These are phyloP conservation scores for Holacanthus passer DNA, from an alignment of 2,113 vertebrate species.

Conservation along the genomic window DNA sequence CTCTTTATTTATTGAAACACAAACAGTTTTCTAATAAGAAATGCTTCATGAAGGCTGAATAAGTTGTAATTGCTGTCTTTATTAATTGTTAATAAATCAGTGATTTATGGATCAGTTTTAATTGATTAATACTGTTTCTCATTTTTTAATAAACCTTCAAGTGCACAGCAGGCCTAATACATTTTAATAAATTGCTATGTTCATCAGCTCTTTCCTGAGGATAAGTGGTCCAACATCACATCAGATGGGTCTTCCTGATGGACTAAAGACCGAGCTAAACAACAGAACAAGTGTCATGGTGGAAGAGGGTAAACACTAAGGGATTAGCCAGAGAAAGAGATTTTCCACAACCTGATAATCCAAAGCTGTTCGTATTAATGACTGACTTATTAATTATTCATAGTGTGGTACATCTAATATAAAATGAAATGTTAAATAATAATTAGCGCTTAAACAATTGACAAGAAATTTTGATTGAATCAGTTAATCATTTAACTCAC, in stretches of 20 bases:
- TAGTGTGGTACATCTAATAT: not conserved
- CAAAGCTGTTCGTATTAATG: not conserved
- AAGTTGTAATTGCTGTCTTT: not conserved
- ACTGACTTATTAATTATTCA: not conserved
- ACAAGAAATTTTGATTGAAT: not conserved
- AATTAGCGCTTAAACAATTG: not conserved
- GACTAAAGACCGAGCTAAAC: not conserved
- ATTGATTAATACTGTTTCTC: not conserved
- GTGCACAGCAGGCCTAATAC: not conserved
- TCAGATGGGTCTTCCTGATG: not conserved
- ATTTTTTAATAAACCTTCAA: not conserved
- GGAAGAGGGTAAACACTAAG: not conserved
- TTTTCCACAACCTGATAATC: not conserved
- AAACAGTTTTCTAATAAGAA: not conserved
- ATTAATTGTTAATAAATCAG: not conserved
- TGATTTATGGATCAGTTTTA: not conserved
- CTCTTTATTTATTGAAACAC: not conserved
- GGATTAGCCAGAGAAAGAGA: not conserved
- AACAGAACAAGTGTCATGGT: too few relatives aligned
- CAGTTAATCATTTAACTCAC: not conserved
- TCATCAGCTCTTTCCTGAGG: not conserved
- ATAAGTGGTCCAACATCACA: too few relatives aligned
- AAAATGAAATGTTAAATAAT: not conserved
- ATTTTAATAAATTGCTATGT: not conserved
- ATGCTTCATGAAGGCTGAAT: not conserved